Evolutionary conservation across 2,888 invertebrate genomes (phyloP), one percentile per base, ranked within the genome.

Genomic region (Oscheius sp.): DNA sequence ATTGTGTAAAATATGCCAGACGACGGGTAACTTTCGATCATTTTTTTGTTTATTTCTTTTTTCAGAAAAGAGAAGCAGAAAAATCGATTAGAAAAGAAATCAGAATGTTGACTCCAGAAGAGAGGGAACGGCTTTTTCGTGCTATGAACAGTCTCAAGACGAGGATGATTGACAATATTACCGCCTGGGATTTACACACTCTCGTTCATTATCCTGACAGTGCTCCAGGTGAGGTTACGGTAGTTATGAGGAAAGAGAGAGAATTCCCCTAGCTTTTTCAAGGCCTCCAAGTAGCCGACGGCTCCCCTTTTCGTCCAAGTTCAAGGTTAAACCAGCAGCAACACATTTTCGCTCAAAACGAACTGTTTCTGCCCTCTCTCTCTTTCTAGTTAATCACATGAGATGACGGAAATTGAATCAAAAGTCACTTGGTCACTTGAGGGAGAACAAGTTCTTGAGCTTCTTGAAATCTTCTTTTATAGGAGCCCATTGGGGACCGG

Each of bases 191-290:
- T 66, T 76, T 84, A 6, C 82, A 82, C 69, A 83, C 84, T 5
- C 74, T 82, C 15, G 80, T 82, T 20, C 85, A 85, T 70, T 85
- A 85, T 64, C 85, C 85, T 10, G 84, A 84, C 64, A 79, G 78
- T 72, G 85, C 84, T 52, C 79, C 79, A 23, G 81, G 75, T 78
- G 23, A 66, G 67, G 39, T 23, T 23, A 46, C 10, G 39, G 27
- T n/a, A n/a, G n/a, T n/a, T n/a, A n/a, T n/a, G n/a, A n/a, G n/a
- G n/a, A n/a, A n/a, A n/a, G n/a, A n/a, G n/a, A n/a, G n/a, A n/a
- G n/a, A n/a, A n/a, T n/a, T n/a, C n/a, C n/a, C n/a, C n/a, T n/a
- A n/a, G n/a, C n/a, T n/a, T n/a, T n/a, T n/a, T n/a, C n/a, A n/a
- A n/a, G n/a, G n/a, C n/a, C n/a, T n/a, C n/a, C n/a, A n/a, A n/a